phyloP scores from a whole-genome alignment of 2,888 invertebrate genomes.

The Sialis fuliginosa region DNA sequence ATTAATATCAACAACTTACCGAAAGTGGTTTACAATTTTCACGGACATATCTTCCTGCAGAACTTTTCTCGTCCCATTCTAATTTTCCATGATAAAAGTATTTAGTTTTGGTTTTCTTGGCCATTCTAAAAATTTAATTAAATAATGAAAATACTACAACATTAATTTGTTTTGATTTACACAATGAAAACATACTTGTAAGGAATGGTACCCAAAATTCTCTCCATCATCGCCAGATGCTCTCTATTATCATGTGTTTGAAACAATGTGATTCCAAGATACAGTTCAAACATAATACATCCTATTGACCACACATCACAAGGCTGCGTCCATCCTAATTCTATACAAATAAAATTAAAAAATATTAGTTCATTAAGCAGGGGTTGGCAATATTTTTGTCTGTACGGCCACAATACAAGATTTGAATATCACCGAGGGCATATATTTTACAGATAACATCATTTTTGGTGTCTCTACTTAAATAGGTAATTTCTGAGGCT shows the following conservation, averaged over 20 bases:
- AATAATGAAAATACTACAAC: constrained; percentile 4
- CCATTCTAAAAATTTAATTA: constrained; percentile 45
- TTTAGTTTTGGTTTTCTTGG: constrained; percentile 83
- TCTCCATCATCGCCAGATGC: constrained; percentile 99
- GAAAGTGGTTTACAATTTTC: constrained; percentile 93
- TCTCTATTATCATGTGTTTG: constrained; percentile 99
- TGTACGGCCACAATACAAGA: no score
- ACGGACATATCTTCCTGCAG: constrained; percentile 91
- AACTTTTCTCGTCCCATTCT: constrained; percentile 95
- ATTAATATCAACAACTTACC: constrained; percentile 46
- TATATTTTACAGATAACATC: no score
- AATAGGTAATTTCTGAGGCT: no score
- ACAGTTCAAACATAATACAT: constrained; percentile 97
- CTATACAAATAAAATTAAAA: constrained; percentile 34
- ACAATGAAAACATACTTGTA: constrained; percentile 49
- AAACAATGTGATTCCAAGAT: constrained; percentile 94
- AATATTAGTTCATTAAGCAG: constrained; percentile 5
- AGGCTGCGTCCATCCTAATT: constrained; percentile 97
- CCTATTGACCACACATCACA: constrained; percentile 99
- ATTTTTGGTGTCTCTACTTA: no score
- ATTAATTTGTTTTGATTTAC: not conserved
- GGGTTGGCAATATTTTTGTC: no score
- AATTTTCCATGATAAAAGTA: constrained; percentile 96
- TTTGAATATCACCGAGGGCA: no score
- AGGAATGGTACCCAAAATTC: constrained; percentile 92